A percentile compares a stretch with the other conserved stretches of the same genome.
Evolutionary conservation across 2,113 vertebrate genomes (phyloP).

Genomic region (Anhinga rufa): DNA sequence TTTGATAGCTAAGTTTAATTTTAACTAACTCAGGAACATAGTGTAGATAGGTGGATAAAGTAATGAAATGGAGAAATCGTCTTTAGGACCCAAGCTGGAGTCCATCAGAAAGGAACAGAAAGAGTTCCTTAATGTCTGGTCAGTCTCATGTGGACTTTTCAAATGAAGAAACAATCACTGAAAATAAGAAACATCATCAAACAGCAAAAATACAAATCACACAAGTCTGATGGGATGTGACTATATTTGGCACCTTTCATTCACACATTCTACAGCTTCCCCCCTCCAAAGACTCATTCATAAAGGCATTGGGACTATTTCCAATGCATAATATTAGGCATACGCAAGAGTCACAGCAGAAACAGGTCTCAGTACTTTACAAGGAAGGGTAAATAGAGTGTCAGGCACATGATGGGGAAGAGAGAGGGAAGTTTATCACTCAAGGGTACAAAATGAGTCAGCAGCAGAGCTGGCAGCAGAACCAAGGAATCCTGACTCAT

Average conservation of each 20-base stretch:
- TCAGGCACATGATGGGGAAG: background rate
- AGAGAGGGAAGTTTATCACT: background rate
- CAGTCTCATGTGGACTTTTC: background rate
- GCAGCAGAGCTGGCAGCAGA: background rate
- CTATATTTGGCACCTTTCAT: background rate
- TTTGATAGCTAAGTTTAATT: slow-evolving; percentile 85
- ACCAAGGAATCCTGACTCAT: slow-evolving; percentile 9
- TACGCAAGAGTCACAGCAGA: background rate
- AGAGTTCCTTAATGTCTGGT: background rate
- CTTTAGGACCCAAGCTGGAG: background rate
- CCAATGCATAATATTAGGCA: background rate
- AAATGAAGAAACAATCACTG: background rate
- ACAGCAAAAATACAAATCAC: background rate
- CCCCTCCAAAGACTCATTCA: background rate
- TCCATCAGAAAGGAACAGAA: slow-evolving; percentile 36
- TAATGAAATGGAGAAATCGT: slow-evolving; percentile 46
- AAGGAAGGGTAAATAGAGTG: background rate
- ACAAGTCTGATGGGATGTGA: background rate
- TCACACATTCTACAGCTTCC: background rate
- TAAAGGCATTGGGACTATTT: background rate
- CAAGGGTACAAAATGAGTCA: slow-evolving; percentile 13
- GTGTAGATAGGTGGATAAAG: slow-evolving; percentile 75
- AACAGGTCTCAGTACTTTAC: background rate
- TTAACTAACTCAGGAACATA: slow-evolving; percentile 78
- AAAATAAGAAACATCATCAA: background rate